Base-by-base conservation (phyloP, 2,113 vertebrate genomes). In the Hipposideros armiger region DNA sequence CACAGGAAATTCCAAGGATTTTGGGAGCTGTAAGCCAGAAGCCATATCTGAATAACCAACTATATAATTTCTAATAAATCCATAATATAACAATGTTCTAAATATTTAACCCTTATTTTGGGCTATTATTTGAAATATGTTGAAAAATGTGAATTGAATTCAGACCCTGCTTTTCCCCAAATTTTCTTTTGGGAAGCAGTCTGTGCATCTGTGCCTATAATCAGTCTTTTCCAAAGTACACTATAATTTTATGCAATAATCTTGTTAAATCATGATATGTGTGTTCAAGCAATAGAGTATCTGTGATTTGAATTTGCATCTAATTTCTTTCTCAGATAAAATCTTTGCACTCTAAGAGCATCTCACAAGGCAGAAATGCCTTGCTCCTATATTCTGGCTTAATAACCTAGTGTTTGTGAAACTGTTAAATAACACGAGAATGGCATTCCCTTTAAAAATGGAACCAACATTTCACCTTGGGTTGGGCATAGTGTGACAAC, bases 361-460 rank as follows among this genome's bases (percentile, higher is more conserved):
- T 26, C 30, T 17, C 32, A 50, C 6, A 69, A 69, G 32, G 15
- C 60, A 88, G 42, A 54, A 60, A 50, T 62, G 76, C 7, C 36
- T 26, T 13, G 54, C 82, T 81, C 82, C n/a, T 80, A 89, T 40
- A 80, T 54, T 15, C 16, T 54, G 52, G 16, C 52, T 54, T 54
- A 54, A 78, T 95, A 60, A 91, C 58, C 2, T 67, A 78, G n/a
- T 20, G 97, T 77, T 42, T 91, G 15, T 72, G 66, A 77, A 74
- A 88, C 36, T 94, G 52, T 96, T 36, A 87, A 36, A 82, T 5
- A 30, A 85, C 45, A 81, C 84, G 96, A 96, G 91, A 70, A 52
- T 89, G 93, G 62, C 80, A 96, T 82, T 94, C 84, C 94, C 56
- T 78, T 91, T 89, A 95, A 82, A 98, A 97, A 96, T 66, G 76